These are phyloP conservation scores for Mobula birostris DNA, from an alignment of 2,113 vertebrate genomes.

Conservation along the genomic window DNA sequence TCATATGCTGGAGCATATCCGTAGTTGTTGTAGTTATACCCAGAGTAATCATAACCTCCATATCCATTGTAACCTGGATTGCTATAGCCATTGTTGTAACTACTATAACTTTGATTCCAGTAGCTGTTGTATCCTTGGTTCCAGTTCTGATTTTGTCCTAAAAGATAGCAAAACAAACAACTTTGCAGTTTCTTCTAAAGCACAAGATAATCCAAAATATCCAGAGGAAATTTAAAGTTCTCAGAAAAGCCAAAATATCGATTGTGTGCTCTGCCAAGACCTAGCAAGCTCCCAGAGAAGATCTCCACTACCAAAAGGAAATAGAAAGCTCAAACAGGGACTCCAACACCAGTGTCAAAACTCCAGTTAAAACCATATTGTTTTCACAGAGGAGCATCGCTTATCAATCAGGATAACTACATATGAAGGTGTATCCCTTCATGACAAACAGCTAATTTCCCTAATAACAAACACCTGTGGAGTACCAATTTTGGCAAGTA, in stretches of 20 bases:
- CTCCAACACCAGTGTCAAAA: background rate
- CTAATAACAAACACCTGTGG: too few relatives aligned
- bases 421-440: background rate
- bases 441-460: too few relatives aligned
- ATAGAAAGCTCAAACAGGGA: background rate
- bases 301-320: background rate
- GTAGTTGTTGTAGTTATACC: slow-evolving; percentile 79
- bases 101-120: slow-evolving; percentile 80
- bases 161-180: slow-evolving; percentile 43
- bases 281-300: background rate
- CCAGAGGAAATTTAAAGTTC: background rate
- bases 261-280: background rate
- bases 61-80: slow-evolving; percentile 78
- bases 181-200: slow-evolving; percentile 24
- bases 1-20: slow-evolving; percentile 79
- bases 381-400: background rate
- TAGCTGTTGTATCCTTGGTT: slow-evolving; percentile 81
- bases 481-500: background rate
- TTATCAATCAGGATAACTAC: background rate
- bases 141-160: slow-evolving; percentile 77
- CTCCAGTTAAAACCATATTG: background rate
- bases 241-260: background rate
- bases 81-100: slow-evolving; percentile 75
- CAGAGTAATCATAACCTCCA: slow-evolving; percentile 78
- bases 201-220: background rate